Percentiles rank a stretch among this genome's conserved stretches.
Evolutionary conservation across 2,888 invertebrate genomes (phyloP).

Genomic region (Melangyna quadrimaculata): DNA sequence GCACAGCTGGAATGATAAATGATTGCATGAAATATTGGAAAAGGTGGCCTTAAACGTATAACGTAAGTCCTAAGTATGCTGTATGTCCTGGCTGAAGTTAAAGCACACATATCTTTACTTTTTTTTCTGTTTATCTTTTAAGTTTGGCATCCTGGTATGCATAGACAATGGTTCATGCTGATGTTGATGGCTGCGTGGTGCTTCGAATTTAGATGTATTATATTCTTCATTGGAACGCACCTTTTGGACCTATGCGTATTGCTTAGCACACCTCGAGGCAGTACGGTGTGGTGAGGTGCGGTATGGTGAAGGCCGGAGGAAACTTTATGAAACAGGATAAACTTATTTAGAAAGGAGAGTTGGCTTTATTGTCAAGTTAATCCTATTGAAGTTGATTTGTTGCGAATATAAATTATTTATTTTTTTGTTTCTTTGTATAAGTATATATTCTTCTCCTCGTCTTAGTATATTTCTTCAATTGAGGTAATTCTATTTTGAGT

Average conservation of each 20-base stretch:
- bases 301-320: neutral
- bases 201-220: slow-evolving; percentile 56
- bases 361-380: slow-evolving; percentile 72
- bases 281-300: neutral
- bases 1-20: slow-evolving; percentile 64
- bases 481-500: slow-evolving; percentile 56
- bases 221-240: slow-evolving; percentile 54
- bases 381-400: slow-evolving; percentile 71
- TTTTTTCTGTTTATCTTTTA: slow-evolving; percentile 44
- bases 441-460: neutral
- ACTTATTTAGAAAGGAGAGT: slow-evolving; percentile 63
- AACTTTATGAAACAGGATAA: slow-evolving; percentile 62
- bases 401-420: slow-evolving; percentile 71
- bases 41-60: slow-evolving; percentile 56
- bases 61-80: too few relatives aligned
- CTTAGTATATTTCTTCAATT: neutral
- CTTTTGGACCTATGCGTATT: slow-evolving; percentile 41
- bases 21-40: slow-evolving; percentile 64
- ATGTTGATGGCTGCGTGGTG: slow-evolving; percentile 21
- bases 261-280: neutral
- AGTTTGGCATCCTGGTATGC: neutral
- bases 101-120: slow-evolving; percentile 27
- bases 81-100: slow-evolving; percentile 4
- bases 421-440: neutral
- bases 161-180: slow-evolving; percentile 7